Percentiles rank a stretch among this genome's conserved stretches.
Conservation (phyloP, 2,888 invertebrate species). For the Torymus tubicola region DNA sequence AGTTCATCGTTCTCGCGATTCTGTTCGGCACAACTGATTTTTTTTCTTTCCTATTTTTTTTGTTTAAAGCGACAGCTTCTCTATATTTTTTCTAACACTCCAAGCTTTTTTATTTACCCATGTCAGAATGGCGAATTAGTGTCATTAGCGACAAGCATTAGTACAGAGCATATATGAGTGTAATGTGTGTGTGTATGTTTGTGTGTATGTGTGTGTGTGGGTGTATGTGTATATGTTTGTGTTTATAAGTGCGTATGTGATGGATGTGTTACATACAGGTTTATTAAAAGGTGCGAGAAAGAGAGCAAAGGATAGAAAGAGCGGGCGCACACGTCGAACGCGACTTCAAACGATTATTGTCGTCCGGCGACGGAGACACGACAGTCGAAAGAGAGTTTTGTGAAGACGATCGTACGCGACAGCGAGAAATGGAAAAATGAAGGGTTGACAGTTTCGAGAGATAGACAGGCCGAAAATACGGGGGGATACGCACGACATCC, state of each 20-base stretch:
- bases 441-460: slow-evolving; percentile 36
- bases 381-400: not conserved
- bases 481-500: slow-evolving; percentile 33
- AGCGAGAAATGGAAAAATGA: slow-evolving; percentile 42
- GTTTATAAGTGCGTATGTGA: not conserved
- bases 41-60: not conserved
- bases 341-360: slow-evolving; percentile 6
- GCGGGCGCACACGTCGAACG: slow-evolving; percentile 24
- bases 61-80: not conserved
- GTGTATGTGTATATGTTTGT: not conserved
- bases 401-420: not conserved
- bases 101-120: slow-evolving; percentile 14
- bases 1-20: not conserved
- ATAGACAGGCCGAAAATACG: slow-evolving; percentile 42
- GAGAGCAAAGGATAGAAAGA: slow-evolving; percentile 6
- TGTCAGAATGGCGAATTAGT: slow-evolving; percentile 37
- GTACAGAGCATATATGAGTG: slow-evolving; percentile 34
- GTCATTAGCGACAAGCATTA: slow-evolving; percentile 48
- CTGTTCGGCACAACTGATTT: not conserved
- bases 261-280: slow-evolving; percentile 24
- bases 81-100: not conserved
- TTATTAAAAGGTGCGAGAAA: not conserved
- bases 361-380: not conserved
- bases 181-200: not conserved
- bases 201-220: not conserved